These are phyloP conservation scores for Melipona bicolor DNA, from an alignment of 2,888 invertebrate genomes.

Conservation along the genomic window DNA sequence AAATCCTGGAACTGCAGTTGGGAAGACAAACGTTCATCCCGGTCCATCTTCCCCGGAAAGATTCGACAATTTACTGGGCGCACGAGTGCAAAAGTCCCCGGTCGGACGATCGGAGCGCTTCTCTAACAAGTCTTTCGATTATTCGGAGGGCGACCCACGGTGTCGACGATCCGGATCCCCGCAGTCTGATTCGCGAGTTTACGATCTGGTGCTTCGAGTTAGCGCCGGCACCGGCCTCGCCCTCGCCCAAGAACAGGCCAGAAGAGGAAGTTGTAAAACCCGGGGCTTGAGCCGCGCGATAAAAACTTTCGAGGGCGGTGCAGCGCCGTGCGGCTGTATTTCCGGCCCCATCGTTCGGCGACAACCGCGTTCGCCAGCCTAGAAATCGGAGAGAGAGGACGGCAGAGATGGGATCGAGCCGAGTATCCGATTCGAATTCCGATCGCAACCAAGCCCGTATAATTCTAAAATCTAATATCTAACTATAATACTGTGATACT, in stretches of 20 bases:
- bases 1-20: neutral
- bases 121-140: slow-evolving; percentile 58
- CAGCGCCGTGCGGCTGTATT: slow-evolving; percentile 61
- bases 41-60: neutral
- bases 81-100: neutral
- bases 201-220: slow-evolving; percentile 60
- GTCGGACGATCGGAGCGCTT: neutral
- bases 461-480: no score
- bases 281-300: slow-evolving; percentile 68
- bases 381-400: neutral
- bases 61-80: neutral
- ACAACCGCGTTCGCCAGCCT: slow-evolving; percentile 46
- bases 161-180: slow-evolving; percentile 58
- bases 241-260: neutral
- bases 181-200: slow-evolving; percentile 68
- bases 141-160: slow-evolving; percentile 45
- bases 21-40: neutral
- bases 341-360: slow-evolving; percentile 58
- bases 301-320: slow-evolving; percentile 68
- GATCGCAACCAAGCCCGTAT: no score
- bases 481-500: no score
- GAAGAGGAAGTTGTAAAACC: slow-evolving; percentile 69
- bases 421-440: no score
- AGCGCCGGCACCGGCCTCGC: slow-evolving; percentile 15
- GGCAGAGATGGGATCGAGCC: no score